Evolutionary conservation across 2,888 invertebrate genomes (phyloP).

Genomic region (Eupeodes luniger): DNA sequence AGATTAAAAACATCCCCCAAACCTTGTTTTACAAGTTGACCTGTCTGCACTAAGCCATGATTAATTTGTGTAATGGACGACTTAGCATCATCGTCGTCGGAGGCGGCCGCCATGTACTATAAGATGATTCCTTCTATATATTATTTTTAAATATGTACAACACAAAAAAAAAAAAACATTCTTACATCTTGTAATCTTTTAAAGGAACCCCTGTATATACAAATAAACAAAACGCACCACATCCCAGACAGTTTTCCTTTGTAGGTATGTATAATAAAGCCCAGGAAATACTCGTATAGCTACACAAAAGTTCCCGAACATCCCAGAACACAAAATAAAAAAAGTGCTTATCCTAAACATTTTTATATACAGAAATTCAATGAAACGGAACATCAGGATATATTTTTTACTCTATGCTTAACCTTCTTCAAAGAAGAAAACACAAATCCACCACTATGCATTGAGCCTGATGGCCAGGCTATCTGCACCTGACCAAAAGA

Average conservation of each 20-base stretch:
- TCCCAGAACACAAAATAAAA: conserved; percentile 30
- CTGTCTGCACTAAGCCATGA: conserved; percentile 65
- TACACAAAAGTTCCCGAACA: conserved; percentile 56
- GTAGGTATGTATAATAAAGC: neutral
- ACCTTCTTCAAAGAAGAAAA: conserved; percentile 10
- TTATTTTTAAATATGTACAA: neutral
- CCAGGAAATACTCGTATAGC: conserved; percentile 36
- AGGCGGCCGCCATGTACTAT: neutral
- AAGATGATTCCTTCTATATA: conserved; percentile 25
- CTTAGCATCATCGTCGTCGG: conserved; percentile 19
- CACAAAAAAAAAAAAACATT: neutral
- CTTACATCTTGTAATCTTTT: conserved; percentile 48
- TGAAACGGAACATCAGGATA: conserved; percentile 59
- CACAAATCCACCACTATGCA: neutral
- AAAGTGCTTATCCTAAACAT: conserved; percentile 57
- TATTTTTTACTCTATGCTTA: conserved; percentile 15
- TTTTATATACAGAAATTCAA: conserved; percentile 18
- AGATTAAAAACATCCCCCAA: conserved; percentile 60
- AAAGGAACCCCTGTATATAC: conserved; percentile 4
- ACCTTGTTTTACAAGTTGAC: conserved; percentile 29
- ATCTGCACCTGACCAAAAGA: conserved; percentile 63
- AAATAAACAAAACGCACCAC: conserved; percentile 56
- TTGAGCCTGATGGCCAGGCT: neutral
- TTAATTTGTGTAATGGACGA: conserved; percentile 75
- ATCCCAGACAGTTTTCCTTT: conserved; percentile 16